Conservation (phyloP, 2,797 vertebrate species). For the Novumbra hubbsi region DNA sequence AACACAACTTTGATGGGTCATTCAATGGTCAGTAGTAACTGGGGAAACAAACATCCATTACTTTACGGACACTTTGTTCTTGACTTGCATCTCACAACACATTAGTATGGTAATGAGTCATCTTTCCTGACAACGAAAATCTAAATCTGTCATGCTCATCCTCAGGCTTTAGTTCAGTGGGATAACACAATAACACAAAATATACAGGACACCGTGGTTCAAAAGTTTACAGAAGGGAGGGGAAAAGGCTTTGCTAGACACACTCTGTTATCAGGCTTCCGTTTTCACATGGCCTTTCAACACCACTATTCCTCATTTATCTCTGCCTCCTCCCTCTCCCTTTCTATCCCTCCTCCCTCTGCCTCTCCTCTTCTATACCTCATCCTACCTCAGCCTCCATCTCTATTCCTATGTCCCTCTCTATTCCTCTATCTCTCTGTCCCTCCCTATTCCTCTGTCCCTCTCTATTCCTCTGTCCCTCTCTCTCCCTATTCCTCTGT, state of each 20-base stretch:
- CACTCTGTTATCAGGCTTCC: constrained; percentile 21
- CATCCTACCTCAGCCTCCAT: no score
- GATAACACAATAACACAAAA: neutral
- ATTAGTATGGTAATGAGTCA: neutral
- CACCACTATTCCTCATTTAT: constrained; percentile 46
- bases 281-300: constrained; percentile 48
- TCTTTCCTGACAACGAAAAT: neutral
- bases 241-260: neutral
- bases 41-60: neutral
- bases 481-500: neutral
- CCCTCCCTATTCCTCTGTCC: no score
- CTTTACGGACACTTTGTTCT: neutral
- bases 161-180: neutral
- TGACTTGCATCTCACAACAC: neutral
- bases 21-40: neutral
- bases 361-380: neutral
- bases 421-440: constrained; percentile 8
- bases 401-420: no score
- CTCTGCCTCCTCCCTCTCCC: constrained; percentile 22
- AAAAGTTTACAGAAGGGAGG: neutral
- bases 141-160: neutral
- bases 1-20: neutral
- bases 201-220: neutral
- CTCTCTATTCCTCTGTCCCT: no score
- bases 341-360: constrained; percentile 2